Percentiles rank a stretch among this genome's conserved stretches.
phyloP scores from a whole-genome alignment of 2,797 vertebrate genomes.

The Artibeus lituratus region DNA sequence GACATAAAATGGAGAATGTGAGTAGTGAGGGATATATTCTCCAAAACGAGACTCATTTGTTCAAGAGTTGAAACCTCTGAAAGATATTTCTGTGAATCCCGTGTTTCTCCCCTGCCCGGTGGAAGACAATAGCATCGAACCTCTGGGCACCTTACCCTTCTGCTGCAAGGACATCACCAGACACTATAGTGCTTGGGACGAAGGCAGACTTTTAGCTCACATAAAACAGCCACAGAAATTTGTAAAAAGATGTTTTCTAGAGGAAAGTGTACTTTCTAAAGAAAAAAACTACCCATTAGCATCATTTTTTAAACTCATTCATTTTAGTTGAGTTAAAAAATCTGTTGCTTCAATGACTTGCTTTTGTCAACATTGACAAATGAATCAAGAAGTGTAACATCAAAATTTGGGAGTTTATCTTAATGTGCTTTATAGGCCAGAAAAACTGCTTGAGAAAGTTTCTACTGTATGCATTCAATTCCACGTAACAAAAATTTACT shows the following conservation, averaged over 20 bases:
- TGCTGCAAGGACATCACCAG: background rate
- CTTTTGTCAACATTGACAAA: background rate
- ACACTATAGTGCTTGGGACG: constrained; percentile 43
- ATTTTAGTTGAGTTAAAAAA: background rate
- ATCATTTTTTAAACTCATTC: background rate
- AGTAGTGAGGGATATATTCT: constrained; percentile 44
- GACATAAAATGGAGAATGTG: constrained; percentile 24
- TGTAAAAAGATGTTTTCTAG: constrained; percentile 74
- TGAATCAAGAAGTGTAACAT: background rate
- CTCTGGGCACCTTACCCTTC: constrained; percentile 45
- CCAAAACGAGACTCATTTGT: constrained; percentile 47
- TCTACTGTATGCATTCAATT: background rate
- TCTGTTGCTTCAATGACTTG: background rate
- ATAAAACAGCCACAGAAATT: constrained; percentile 64
- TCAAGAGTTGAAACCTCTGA: background rate
- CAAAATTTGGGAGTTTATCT: background rate
- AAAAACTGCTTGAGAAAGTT: background rate
- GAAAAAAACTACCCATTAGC: background rate
- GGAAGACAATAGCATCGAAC: background rate
- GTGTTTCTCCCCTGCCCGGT: background rate
- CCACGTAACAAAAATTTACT: background rate
- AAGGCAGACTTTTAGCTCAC: constrained; percentile 59
- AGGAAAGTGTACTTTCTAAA: background rate
- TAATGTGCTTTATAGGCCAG: background rate
- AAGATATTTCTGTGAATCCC: background rate